Base-by-base conservation (phyloP, 2,888 invertebrate species). In the Tachina grossa region DNA sequence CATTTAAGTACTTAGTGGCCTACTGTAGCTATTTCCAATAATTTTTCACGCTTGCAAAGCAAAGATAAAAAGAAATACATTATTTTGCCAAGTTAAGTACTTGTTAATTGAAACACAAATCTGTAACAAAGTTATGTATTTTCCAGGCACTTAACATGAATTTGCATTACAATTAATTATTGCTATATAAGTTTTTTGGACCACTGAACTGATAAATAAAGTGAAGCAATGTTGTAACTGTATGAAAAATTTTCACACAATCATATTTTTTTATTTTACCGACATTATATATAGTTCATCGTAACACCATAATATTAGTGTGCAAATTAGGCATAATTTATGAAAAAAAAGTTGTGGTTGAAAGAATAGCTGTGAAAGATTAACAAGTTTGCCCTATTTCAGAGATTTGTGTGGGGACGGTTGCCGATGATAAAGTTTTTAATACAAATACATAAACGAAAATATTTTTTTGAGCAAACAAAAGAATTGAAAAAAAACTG, bases 31-130 rank as follows among this genome's bases (percentile, higher is more conserved):
- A 10, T 0, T 0, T n/a, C 51, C 9, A 19, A 51, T 22, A 41
- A 53, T 43, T 10, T 41, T n/a, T 14, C 9, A n/a, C 5, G 19
- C 13, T 16, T 49, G 61, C 10, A 51, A 41, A 49, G 41, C 61
- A 10, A 5, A 19, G 49, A 61, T 61, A 74, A 74, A 49, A 13
- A 4, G 6, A 61, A 41, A 19, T 22, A n/a, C 47, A 39, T 16
- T 14, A 39, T 43, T n/a, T 63, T 72, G 11, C 16, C 43, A 10
- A 19, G 19, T 80, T 72, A 65, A 63, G 66, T 59, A 59, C 74
- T 47, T 68, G 74, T 81, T 81, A 81, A 81, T 79, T 74, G 66
- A 61, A 61, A 68, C 59, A 16, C 6, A 49, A 49, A 68, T 66
- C 57, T 66, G 63, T 10, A 41, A 66, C 9, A 13, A 10, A 11